Base-by-base conservation (phyloP, 1,140 invertebrate species). In the Hirudo medicinalis region DNA sequence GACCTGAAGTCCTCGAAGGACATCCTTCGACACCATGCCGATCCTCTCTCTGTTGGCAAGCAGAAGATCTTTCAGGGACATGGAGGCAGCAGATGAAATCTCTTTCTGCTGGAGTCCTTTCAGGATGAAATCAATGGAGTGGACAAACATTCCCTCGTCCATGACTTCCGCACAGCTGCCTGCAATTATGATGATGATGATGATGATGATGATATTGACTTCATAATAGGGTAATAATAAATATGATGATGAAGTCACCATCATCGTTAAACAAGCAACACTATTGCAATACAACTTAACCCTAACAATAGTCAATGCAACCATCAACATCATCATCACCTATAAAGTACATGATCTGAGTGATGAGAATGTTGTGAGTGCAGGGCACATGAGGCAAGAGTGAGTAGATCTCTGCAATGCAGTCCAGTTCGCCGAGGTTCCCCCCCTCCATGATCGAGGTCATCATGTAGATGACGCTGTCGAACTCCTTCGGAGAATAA, bases 161-260 rank as follows among this genome's bases (percentile, higher is more conserved):
- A 94, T 84, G 90, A 91, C 93, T 74, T 90, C 87, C 22, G 90
- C 88, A 83, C 90, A 92, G 0, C 88, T 86, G 29, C 89, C 89
- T 78, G 80, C 75, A 60, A 69, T 55, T 27, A 67, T 19, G 36
- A 70, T 22, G 22, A 57, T 49, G 13, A 49, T 49, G 43, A 17
- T 49, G n/a, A n/a, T n/a, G n/a, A 67, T 19, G 36, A 70, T 22
- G 22, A 57, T 49, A 17, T 5, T 49, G 43, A 17, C 11, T 17
- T 15, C 43, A 49, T 49, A 17, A 49, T 49, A 11, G 40, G n/a
- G n/a, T n/a, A n/a, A n/a, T n/a, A n/a, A n/a, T n/a, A n/a, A n/a
- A 36, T 6, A 36, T 36, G 32, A 36, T 36, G 32, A 3, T 6
- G 32, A 36, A 36, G 32, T 36, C 2, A 36, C 32, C 6, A 6